Evolutionary conservation across 2,888 invertebrate genomes (phyloP), one percentile per base, ranked within the genome.

Genomic region (Apotomis capreana): DNA sequence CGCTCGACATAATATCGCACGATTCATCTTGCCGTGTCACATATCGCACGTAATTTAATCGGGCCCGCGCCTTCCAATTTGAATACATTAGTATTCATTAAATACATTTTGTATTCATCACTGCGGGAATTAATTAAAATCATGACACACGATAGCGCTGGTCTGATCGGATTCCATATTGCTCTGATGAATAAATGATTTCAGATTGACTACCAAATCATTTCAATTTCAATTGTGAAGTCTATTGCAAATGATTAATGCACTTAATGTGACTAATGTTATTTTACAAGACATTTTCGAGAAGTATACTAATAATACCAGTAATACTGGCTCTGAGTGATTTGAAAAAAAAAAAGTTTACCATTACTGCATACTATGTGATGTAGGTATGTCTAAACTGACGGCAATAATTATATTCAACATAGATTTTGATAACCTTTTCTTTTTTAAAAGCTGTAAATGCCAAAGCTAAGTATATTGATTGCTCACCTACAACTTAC

Each of bases 31-130:
- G 63, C 68, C 55, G 70, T 51, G 61, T 60, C 51, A 70, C 67
- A 77, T 79, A 82, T 82, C 78, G 77, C 80, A 77, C 77, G 79
- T 81, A 84, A 78, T 83, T 82, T 87, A 87, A 88, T 87, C 83
- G 83, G 83, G 0, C 76, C 78, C 79, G 77, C 80, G 79, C 79
- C 74, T 81, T 81, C 81, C 85, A 88, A 90, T 90, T 89, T 89
- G 89, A 87, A 90, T 90, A 85, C 84, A 86, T 87, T 89, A 87
- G 86, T 84, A 79, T 76, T 78, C 77, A 81, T 81, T 77, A 80
- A 74, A 77, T 65, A 55, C 65, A 65, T 65, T 65, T 57, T n/a
- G 65, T 57, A 65, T 65, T 36, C 65, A 57, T 65, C 44, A 77
- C 74, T 78, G 83, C 75, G 76, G 75, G 76, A 80, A 83, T 86